A percentile compares a stretch with the other conserved stretches of the same genome.
phyloP scores from a whole-genome alignment of 2,888 invertebrate genomes.

The Eretmocerus hayati region DNA sequence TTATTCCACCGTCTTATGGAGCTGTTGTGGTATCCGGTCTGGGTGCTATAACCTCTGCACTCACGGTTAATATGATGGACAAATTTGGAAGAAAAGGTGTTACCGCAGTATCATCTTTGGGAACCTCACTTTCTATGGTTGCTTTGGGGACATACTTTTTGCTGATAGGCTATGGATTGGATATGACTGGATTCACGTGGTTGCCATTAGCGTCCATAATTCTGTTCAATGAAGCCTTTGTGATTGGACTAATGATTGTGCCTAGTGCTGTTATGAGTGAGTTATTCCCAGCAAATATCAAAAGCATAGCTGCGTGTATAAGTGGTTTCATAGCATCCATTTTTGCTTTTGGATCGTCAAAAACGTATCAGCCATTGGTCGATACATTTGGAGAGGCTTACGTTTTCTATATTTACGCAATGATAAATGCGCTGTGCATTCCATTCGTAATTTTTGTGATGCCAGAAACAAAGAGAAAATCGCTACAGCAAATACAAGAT shows the following conservation, averaged over 20 bases:
- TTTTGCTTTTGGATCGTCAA: slow-evolving; percentile 32
- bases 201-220: slow-evolving; percentile 14
- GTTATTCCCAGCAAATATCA: slow-evolving; percentile 33
- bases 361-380: slow-evolving; percentile 33
- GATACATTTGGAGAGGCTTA: slow-evolving; percentile 27
- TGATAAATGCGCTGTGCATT: slow-evolving; percentile 21
- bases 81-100: slow-evolving; percentile 32
- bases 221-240: slow-evolving; percentile 16
- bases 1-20: slow-evolving; percentile 30
- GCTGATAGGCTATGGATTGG: slow-evolving; percentile 5
- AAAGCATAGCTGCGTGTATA: slow-evolving; percentile 31
- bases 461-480: slow-evolving; percentile 38
- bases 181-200: slow-evolving; percentile 35
- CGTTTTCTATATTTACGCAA: slow-evolving; percentile 31
- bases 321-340: slow-evolving; percentile 28
- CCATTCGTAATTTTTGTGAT: slow-evolving; percentile 21
- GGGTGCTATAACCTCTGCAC: slow-evolving; percentile 20
- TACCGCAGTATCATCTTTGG: slow-evolving; percentile 31
- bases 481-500: slow-evolving; percentile 26
- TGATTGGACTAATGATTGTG: slow-evolving; percentile 27
- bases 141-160: slow-evolving; percentile 23
- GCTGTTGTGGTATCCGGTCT: slow-evolving; percentile 31
- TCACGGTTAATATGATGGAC: slow-evolving; percentile 32
- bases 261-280: slow-evolving; percentile 34
- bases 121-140: slow-evolving; percentile 26